These are phyloP conservation scores for Eustalomyia histrio DNA, from an alignment of 2,888 invertebrate genomes.

Conservation along the genomic window DNA sequence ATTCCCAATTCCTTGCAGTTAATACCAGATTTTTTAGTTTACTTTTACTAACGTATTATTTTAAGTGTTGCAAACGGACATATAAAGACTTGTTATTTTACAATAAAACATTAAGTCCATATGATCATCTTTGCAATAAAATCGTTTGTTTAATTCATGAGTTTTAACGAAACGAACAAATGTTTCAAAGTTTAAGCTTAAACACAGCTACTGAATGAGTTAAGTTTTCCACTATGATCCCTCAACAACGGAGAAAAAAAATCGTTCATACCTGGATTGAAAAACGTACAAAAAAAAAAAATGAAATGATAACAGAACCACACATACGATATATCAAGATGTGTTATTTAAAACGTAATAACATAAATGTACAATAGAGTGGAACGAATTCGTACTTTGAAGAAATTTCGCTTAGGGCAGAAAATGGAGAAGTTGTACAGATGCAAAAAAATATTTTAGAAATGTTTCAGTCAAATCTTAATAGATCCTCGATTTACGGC, in stretches of 20 bases:
- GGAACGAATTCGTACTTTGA: no score
- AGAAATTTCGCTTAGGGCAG: no score
- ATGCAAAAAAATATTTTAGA: no score
- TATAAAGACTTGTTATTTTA: not conserved
- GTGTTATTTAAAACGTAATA: slow-evolving; percentile 3
- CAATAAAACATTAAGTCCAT: slow-evolving; percentile 11
- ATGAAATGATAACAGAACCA: slow-evolving; percentile 20
- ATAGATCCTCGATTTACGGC: no score
- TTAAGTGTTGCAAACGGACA: no score
- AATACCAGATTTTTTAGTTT: no score
- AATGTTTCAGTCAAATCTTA: no score
- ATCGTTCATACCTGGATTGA: slow-evolving; percentile 27
- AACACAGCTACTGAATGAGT: slow-evolving; percentile 30
- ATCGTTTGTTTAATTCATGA: slow-evolving; percentile 60
- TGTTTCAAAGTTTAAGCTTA: slow-evolving; percentile 27
- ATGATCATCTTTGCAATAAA: slow-evolving; percentile 5
- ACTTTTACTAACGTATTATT: no score
- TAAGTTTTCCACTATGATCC: slow-evolving; percentile 43
- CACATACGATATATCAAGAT: slow-evolving; percentile 31
- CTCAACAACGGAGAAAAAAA: not conserved
- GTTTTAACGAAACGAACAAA: slow-evolving; percentile 55
- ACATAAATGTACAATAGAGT: not conserved
- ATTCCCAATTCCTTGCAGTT: no score
- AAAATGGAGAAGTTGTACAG: no score
- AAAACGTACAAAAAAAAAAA: no score